Percentiles rank a stretch among this genome's conserved stretches.
Evolutionary conservation across 2,797 vertebrate species (phyloP).

Genomic region (Tragelaphus eurycerus): DNA sequence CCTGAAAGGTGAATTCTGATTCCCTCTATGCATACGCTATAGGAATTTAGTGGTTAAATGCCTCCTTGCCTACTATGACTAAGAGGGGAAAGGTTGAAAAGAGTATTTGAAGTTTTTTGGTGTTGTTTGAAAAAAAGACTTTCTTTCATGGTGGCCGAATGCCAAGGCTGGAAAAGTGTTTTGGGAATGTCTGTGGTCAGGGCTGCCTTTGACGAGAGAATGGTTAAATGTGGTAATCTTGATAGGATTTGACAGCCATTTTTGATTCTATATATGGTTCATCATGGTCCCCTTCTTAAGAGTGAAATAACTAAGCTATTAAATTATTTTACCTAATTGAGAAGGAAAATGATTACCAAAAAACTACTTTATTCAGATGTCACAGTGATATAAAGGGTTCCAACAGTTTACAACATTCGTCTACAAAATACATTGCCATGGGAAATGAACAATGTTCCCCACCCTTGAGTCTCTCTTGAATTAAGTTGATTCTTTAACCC

Average conservation of each 20-base stretch:
- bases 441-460: not conserved
- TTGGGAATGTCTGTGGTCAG: not conserved
- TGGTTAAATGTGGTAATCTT: not conserved
- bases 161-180: not conserved
- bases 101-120: conserved; percentile 27
- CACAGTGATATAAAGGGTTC: not conserved
- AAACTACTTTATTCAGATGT: conserved; percentile 1
- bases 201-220: not conserved
- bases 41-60: conserved; percentile 11
- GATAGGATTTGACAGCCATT: conserved; percentile 14
- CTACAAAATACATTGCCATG: not conserved
- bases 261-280: not conserved
- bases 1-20: conserved; percentile 47
- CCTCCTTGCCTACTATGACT: not conserved
- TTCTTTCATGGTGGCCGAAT: conserved; percentile 16
- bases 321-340: conserved; percentile 31
- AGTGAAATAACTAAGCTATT: conserved; percentile 3
- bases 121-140: not conserved
- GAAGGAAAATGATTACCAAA: conserved; percentile 15
- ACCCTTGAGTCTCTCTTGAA: not conserved
- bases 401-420: not conserved
- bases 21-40: not conserved
- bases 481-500: not conserved
- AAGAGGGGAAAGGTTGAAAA: not conserved
- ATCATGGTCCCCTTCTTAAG: not conserved